These are phyloP conservation scores for Choloepus didactylus DNA, from an alignment of 2,797 vertebrate species.

Conservation along the genomic window DNA sequence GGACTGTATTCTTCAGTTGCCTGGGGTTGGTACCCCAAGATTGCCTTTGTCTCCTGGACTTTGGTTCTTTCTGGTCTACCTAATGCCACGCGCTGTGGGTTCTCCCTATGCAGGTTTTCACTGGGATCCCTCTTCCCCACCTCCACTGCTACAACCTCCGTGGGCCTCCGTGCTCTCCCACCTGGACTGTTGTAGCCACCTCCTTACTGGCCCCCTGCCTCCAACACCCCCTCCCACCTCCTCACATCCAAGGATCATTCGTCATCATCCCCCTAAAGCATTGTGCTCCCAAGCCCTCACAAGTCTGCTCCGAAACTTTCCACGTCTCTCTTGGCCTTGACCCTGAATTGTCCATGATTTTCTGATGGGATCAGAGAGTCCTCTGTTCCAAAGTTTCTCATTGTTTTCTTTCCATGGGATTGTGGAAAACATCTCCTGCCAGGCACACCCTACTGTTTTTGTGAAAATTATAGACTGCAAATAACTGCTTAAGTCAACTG, in stretches of 20 bases:
- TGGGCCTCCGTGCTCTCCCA: neutral
- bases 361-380: constrained; percentile 73
- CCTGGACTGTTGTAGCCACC: too few species aligned
- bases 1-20: neutral
- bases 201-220: neutral
- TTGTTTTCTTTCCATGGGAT: constrained; percentile 78
- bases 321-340: constrained; percentile 63
- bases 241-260: neutral
- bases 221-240: neutral
- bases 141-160: accelerated
- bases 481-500: constrained; percentile 82
- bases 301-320: constrained; percentile 62
- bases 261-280: neutral
- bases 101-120: neutral
- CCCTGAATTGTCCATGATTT: constrained; percentile 60
- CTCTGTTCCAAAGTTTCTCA: constrained; percentile 80
- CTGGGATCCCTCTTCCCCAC: neutral
- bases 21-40: neutral
- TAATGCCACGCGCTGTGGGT: neutral
- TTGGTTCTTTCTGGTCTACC: neutral
- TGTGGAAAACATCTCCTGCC: constrained; percentile 78
- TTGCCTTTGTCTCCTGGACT: neutral
- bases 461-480: constrained; percentile 83
- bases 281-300: neutral
- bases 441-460: constrained; percentile 83